Base-by-base conservation (phyloP, 2,113 vertebrate species). In the Nothoprocta perdicaria region DNA sequence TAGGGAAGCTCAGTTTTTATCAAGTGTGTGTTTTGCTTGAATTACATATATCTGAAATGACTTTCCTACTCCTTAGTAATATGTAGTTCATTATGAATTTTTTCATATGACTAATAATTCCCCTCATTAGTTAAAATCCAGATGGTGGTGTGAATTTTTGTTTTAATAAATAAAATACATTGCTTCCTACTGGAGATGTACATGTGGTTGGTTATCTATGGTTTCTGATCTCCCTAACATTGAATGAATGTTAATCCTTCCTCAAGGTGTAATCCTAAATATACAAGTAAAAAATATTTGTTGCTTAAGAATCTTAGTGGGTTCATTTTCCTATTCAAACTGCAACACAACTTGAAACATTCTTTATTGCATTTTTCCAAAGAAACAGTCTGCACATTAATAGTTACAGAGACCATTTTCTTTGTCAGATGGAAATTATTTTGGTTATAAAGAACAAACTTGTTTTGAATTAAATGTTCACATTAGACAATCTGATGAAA, bases 221-320 rank as follows among this genome's bases (percentile, higher is more conserved):
- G 48, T 92, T 92, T 95, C 88, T 91, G 76, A 94, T 87, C 88
- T 76, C 69, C 80, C 86, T 92, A 84, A 52, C 2, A 2, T 74
- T 88, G 65, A 91, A 3, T 74, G 55, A 80, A 78, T 0, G 4
- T 86, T 96, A 95, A 96, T 95, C 88, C 85, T 88, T 79, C 86
- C 84, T 94, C 89, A 72, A 90, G 61, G 35, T 86, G 63, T 95
- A 88, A 84, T 88, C 78, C 93, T 74, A 67, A 93, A 81, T 72
- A 50, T 60, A 40, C 53, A 80, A 92, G 80, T 90, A 65, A 84
- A 89, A 67, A 82, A 14, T 24, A 23, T 38, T 9, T 77, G 60
- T 66, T 53, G 27, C 58, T 81, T 87, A 45, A 86, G 35, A 82
- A 94, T 84, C 52, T 23, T 52, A 75, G 9, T 55, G 58, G 43